Evolutionary conservation across 2,888 invertebrate genomes (phyloP), one percentile per base, ranked within the genome.

Genomic region (Dusona sp.): DNA sequence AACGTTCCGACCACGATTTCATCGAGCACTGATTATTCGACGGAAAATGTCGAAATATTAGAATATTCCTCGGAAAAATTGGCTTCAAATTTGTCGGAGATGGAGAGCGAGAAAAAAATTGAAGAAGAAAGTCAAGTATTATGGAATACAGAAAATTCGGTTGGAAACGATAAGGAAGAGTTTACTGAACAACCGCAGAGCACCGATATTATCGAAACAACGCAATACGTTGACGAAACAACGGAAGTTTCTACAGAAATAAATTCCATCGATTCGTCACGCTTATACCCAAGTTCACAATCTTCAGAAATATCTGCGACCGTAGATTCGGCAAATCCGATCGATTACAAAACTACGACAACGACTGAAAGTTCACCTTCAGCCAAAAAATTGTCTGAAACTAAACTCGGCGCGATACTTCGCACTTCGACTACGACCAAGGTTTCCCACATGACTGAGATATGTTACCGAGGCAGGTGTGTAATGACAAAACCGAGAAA

Each of bases 391-490:
- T 75, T 77, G 29, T 51, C 78, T 13, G 83, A 83, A 11, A 82
- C 88, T 48, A 89, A 89, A 74, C 94, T 95, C 88, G 94, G 95
- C 16, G 95, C 95, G 84, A 94, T 96, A 8, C 94, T 97, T 11
- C 96, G 96, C 88, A 98, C 98, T 0, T 97, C 97, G 2, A 97
- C 97, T 91, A 97, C 97, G 3, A 97, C 97, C 29, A 97, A 97
- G 93, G 95, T 97, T 65, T 97, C 97, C 19, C 97, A 98, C 89
- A 97, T 98, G 95, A 98, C 98, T 51, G 98, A 98, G 95, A 98
- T 98, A 88, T 98, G 98, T 92, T 98, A 97, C 93, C 96, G 97
- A 92, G 98, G 98, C 19, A 96, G 97, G 92, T 98, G 98, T 93
- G 96, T 98, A 88, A 98, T 98, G 94, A 93, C 93, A 0, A 93